Evolutionary conservation across 2,888 invertebrate species (phyloP), one percentile per base, ranked within the genome.

Genomic region (Drosophila mimica): DNA sequence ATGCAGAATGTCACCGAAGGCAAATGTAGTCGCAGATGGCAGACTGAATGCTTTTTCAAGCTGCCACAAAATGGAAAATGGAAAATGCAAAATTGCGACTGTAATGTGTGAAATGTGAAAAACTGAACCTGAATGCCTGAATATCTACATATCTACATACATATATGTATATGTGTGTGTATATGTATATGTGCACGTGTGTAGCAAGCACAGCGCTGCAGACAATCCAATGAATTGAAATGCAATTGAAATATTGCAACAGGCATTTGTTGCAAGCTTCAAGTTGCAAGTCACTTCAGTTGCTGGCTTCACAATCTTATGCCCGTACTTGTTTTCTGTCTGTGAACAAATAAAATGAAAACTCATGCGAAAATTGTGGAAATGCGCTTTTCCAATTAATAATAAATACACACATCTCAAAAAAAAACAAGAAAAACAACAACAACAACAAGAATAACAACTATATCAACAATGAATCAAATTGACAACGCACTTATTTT

Each of bases 231-330:
- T 70, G 82, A 80, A 86, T 86, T 74, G 75, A 76, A 81, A 76
- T 79, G 70, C 79, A 78, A 86, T 88, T 86, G 81, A 84, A 82
- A 88, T 82, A 82, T 88, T 70, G 83, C 77, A 83, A 80, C 75
- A 83, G 78, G 72, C 89, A 88, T 83, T 83, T 78, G 66, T 61
- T 62, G 80, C 72, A 61, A 59, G 64, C 48, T 70, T 56, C 61
- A 61, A 57, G 49, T 71, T 36, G 61, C 64, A 63, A 72, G 48
- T 48, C 48, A 67, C 48, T 66, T 36, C 15, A 62, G 28, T 63
- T 63, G 28, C 34, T 17, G 34, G 20, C 34, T 36, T 15, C 17
- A 11, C 30, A 56, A 38, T 40, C 34, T 56, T 53, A 15, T 25
- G 20, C 46, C 25, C 15, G 4, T 15, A 20, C 38, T 4, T 17